phyloP scores from a whole-genome alignment of 2,888 invertebrate species.

The Steromphala cineraria region DNA sequence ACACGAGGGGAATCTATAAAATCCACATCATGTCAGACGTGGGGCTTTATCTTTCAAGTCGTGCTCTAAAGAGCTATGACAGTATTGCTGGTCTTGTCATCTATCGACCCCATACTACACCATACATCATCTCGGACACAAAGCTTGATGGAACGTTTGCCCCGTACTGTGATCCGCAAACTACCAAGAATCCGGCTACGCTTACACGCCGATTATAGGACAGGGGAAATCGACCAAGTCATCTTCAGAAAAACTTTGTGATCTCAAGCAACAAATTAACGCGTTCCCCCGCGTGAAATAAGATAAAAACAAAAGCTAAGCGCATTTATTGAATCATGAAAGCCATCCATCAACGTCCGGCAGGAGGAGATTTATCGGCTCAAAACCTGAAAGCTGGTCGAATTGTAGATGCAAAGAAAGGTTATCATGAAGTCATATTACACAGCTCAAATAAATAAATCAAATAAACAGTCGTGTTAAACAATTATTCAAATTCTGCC shows the following conservation, averaged over 20 bases:
- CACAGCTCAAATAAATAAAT: too few species aligned
- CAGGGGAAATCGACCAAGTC: not conserved
- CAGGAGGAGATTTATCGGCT: not conserved
- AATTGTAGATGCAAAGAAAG: not conserved
- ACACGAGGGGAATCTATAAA: not conserved
- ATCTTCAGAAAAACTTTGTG: not conserved
- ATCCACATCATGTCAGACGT: not conserved
- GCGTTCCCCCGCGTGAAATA: not conserved
- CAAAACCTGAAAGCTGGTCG: not conserved
- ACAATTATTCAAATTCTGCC: too few species aligned
- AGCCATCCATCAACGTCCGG: not conserved
- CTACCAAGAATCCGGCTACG: not conserved
- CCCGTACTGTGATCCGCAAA: not conserved
- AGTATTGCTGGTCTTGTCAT: not conserved
- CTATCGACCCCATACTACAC: not conserved
- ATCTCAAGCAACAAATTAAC: not conserved
- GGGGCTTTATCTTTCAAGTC: not conserved
- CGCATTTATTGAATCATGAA: not conserved
- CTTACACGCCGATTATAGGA: not conserved
- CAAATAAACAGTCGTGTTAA: too few species aligned
- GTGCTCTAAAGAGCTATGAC: not conserved
- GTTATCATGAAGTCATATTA: too few species aligned
- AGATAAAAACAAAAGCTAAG: not conserved
- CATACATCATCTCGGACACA: not conserved
- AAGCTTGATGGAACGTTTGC: slow-evolving; percentile 7